Percentiles rank a stretch among this genome's conserved stretches.
These are phyloP conservation scores for Sitta europaea DNA, from an alignment of 2,113 vertebrate species.

Conservation along the genomic window DNA sequence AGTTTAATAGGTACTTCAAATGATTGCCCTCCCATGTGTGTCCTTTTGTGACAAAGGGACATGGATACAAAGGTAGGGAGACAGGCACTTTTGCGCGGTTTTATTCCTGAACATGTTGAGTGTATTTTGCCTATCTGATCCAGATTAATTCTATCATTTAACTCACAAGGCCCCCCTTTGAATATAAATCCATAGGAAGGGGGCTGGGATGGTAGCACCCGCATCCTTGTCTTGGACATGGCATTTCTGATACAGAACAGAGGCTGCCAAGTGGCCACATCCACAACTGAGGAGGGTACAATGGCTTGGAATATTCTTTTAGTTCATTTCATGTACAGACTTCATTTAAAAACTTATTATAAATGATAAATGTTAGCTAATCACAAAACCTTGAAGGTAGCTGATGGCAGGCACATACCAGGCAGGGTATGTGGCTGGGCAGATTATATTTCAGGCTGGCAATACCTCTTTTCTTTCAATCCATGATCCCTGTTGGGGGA, in stretches of 20 bases:
- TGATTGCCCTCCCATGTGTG: background rate
- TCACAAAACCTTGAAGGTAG: background rate
- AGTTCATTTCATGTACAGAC: background rate
- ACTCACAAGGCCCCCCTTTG: background rate
- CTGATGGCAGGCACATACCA: background rate
- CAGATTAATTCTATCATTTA: background rate
- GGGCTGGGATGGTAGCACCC: background rate
- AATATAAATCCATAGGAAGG: background rate
- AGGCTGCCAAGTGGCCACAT: background rate
- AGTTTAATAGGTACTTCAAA: slow-evolving; percentile 3
- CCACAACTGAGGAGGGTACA: background rate
- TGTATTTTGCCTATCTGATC: background rate
- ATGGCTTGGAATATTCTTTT: background rate
- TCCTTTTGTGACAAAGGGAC: background rate
- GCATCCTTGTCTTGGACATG: background rate
- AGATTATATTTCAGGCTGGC: background rate
- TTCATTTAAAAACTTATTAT: background rate
- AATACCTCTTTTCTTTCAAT: background rate
- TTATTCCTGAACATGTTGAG: background rate
- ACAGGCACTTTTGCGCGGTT: background rate
- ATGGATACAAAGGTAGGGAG: background rate
- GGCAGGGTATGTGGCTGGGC: background rate
- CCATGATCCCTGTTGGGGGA: background rate
- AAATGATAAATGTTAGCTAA: background rate
- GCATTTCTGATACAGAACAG: background rate